These are phyloP conservation scores for Onychomys arenicola DNA, from an alignment of 2,797 vertebrate species.

Conservation along the genomic window DNA sequence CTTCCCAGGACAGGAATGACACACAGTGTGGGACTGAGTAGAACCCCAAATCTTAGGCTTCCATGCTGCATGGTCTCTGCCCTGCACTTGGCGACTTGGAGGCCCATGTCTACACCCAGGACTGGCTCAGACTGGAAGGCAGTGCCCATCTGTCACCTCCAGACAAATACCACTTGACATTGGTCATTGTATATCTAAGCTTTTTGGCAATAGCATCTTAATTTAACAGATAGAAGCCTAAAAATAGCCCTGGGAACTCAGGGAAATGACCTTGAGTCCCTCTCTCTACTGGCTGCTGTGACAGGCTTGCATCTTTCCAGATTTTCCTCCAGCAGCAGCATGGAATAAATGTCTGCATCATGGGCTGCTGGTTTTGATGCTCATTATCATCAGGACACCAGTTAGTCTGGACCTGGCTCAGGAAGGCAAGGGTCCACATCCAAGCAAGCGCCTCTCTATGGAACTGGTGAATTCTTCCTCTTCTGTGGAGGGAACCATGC, in stretches of 20 bases:
- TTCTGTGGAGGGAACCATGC: background rate
- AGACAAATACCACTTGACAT: background rate
- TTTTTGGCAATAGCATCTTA: background rate
- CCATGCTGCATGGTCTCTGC: rapidly evolving
- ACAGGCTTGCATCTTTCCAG: background rate
- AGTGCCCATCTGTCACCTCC: background rate
- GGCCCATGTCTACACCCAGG: no score
- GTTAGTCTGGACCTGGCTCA: background rate
- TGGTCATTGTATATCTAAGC: background rate
- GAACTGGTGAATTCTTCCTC: background rate
- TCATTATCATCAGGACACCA: background rate
- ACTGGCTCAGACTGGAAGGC: background rate
- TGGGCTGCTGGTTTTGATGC: background rate
- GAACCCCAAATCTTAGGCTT: background rate
- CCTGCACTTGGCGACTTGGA: background rate
- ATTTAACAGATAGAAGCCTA: background rate
- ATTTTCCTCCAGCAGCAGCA: background rate
- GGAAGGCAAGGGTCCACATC: background rate
- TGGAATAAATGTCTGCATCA: background rate
- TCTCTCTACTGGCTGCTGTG: background rate
- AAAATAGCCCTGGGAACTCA: background rate
- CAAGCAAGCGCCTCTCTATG: background rate
- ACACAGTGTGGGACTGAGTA: background rate
- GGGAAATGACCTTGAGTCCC: background rate
- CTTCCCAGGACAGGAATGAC: background rate